These are phyloP conservation scores for Asarcornis scutulata DNA, from an alignment of 2,113 vertebrate species.

Conservation along the genomic window DNA sequence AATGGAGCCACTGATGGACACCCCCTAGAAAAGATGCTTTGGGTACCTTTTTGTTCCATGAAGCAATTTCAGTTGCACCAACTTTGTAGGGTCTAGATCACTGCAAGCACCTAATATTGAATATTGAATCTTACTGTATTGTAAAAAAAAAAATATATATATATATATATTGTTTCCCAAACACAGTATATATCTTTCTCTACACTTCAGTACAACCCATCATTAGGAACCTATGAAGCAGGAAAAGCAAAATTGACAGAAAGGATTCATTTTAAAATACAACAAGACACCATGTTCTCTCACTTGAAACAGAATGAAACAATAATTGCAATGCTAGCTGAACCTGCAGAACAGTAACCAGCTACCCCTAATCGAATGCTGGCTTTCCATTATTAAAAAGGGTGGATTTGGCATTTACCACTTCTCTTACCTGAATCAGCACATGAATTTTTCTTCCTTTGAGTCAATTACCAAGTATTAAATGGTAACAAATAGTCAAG, in stretches of 20 bases:
- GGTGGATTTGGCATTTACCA: slow-evolving; percentile 7
- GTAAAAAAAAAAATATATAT: too few relatives aligned
- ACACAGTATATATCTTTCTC: slow-evolving; percentile 5
- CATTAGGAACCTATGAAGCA: slow-evolving; percentile 57
- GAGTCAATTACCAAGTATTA: not conserved
- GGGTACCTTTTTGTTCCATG: not conserved
- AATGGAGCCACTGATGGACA: not conserved
- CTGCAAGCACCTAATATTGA: not conserved
- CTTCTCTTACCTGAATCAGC: slow-evolving; percentile 17
- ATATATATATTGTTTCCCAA: not conserved
- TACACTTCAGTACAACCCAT: not conserved
- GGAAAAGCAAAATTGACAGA: slow-evolving; percentile 58
- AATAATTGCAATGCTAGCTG: slow-evolving; percentile 33
- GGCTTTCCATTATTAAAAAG: slow-evolving; percentile 30
- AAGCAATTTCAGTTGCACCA: not conserved
- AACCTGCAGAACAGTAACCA: slow-evolving; percentile 33
- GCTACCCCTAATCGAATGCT: slow-evolving; percentile 46
- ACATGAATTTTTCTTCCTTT: slow-evolving; percentile 14
- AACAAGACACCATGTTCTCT: slow-evolving; percentile 18
- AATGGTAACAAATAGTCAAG: not conserved
- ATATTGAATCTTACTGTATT: not conserved
- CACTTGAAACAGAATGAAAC: slow-evolving; percentile 24
- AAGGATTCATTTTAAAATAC: slow-evolving; percentile 53
- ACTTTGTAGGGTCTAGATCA: not conserved
- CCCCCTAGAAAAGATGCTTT: not conserved